Base-by-base conservation (phyloP, 2,888 invertebrate species). In the Caenorhabditis virilis region DNA sequence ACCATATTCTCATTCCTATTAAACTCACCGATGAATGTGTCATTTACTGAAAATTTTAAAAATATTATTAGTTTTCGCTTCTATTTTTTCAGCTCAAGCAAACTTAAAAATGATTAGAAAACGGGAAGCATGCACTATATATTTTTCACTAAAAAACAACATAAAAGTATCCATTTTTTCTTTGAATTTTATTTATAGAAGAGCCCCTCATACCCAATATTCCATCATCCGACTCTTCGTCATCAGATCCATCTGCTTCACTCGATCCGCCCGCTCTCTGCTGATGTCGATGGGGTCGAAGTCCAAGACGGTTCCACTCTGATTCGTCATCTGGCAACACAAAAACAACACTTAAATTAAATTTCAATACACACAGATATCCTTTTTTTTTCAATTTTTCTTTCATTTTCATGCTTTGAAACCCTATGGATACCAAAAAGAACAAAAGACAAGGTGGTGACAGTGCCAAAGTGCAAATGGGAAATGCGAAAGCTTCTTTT, bases 11-110 rank as follows among this genome's bases (percentile, higher is more conserved):
- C 5, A 41, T 50, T 36, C 35, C 33, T 30, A 33, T 41, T 2
- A 42, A 84, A 89, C 95, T 95, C 91, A 97, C 97, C 97, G 86
- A 95, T 97, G 88, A 95, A 97, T 88, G 95, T 95, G 90, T 97
- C 97, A 88, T 95, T 97, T 88, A 95, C 97, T 97, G 90, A 85
- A 85, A 80, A 66, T 49, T 16, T 45, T 30, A 25, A 26, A 30
- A 9, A 9, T 13, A 13, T 30, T 30, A 30, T 6, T 30, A 30
- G 6, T 30, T 30, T 30, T 30, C 6, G 30, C 30, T 9, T 7
- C 13, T 13, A 20, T 25, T 22, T 26, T 26, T 20, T n/a, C n/a
- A 36, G 7, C 20, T 16, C n/a, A 39, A 23, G 1, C 6, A 30
- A 50, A 38, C 38, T 22, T 26, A 18, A 50, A 22, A n/a, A n/a